phyloP scores from a whole-genome alignment of 2,113 vertebrate genomes.

The Anarrhichthys ocellatus region DNA sequence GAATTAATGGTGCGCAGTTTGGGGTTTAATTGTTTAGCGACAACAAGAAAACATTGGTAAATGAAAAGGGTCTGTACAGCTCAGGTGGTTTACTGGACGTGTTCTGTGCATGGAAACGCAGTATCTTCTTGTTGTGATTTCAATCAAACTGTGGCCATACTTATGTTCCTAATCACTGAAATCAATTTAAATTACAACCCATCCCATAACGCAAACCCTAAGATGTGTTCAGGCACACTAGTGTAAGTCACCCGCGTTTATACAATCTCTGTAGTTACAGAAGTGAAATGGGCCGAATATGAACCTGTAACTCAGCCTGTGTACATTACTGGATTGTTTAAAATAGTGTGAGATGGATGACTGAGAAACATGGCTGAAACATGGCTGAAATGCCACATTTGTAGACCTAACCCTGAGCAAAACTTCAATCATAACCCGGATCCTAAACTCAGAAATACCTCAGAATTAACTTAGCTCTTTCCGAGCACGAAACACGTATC shows the following conservation, averaged over 20 bases:
- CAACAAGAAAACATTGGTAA: conserved; percentile 17
- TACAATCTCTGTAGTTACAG: background rate
- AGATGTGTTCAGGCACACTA: background rate
- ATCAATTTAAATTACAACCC: background rate
- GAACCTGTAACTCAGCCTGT: background rate
- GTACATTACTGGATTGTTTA: background rate
- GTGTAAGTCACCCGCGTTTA: background rate
- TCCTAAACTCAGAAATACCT: conserved; percentile 6
- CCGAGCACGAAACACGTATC: conserved; percentile 3
- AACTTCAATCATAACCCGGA: background rate
- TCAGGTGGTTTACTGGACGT: background rate
- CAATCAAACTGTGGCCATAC: background rate
- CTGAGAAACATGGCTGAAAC: background rate
- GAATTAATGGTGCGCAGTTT: conserved; percentile 46
- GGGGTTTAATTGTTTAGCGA: conserved; percentile 49
- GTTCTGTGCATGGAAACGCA: background rate
- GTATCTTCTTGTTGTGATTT: background rate
- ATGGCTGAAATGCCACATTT: background rate
- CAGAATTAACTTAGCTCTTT: background rate
- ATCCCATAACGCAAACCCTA: background rate
- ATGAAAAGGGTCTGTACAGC: background rate
- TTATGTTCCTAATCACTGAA: background rate
- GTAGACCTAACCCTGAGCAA: background rate
- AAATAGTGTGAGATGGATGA: background rate
- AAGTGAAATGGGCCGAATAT: background rate